phyloP scores from a whole-genome alignment of 2,113 vertebrate species.

The Clupea harengus region DNA sequence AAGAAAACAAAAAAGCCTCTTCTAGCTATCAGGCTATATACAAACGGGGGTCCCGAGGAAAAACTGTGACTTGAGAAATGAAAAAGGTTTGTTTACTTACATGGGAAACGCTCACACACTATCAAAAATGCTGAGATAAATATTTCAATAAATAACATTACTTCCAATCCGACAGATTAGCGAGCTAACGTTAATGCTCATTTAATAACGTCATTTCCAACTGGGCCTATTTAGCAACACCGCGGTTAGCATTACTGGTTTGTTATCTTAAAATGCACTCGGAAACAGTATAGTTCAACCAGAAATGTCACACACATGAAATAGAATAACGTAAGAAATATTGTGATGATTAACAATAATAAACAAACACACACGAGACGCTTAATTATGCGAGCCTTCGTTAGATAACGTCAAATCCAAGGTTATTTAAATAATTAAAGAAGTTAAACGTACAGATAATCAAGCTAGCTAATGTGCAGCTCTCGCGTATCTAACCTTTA shows the following conservation, averaged over 20 bases:
- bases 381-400: background rate
- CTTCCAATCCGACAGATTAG: constrained; percentile 12
- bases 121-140: background rate
- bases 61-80: background rate
- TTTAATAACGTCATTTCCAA: constrained; percentile 31
- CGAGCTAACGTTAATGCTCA: constrained; percentile 20
- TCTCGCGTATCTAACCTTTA: constrained; percentile 5
- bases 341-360: background rate
- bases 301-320: background rate
- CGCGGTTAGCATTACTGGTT: constrained; percentile 15
- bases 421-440: constrained; percentile 62
- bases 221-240: constrained; percentile 30
- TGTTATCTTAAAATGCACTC: constrained; percentile 22
- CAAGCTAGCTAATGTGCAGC: constrained; percentile 16
- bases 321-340: background rate
- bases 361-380: background rate
- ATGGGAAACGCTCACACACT: background rate
- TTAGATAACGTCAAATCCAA: constrained; percentile 47
- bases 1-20: background rate
- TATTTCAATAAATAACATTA: background rate
- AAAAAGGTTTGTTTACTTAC: background rate
- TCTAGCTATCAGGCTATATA: background rate
- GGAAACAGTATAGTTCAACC: constrained; percentile 10
- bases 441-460: constrained; percentile 54
- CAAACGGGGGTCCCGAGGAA: background rate